Conservation (phyloP, 2,113 vertebrate species). For the Epinephelus moara region DNA sequence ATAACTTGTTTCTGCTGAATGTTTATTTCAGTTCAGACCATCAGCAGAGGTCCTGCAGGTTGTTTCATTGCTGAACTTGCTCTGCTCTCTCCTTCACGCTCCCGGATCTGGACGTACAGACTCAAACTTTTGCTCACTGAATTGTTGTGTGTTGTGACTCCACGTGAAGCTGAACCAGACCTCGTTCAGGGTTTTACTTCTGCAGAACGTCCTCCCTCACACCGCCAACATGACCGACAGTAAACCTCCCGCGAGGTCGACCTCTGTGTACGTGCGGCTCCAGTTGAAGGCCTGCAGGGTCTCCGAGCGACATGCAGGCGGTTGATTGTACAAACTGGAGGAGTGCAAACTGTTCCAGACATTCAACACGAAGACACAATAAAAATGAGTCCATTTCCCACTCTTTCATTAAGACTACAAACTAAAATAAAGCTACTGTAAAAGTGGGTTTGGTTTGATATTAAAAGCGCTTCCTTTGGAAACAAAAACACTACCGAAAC, state of each 20-base stretch:
- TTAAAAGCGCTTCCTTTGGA: conserved; percentile 68
- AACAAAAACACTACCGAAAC: conserved; percentile 56
- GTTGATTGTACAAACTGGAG: conserved; percentile 70
- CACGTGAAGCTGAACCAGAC: conserved; percentile 12
- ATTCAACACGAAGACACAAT: conserved; percentile 62
- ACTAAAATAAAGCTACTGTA: conserved; percentile 75
- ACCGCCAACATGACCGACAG: not conserved
- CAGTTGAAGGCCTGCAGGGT: conserved; percentile 57
- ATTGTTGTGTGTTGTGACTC: not conserved
- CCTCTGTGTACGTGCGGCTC: conserved; percentile 52
- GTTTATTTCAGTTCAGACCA: too few relatives aligned
- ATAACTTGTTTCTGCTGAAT: too few relatives aligned
- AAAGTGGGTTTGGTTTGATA: conserved; percentile 67
- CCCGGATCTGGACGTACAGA: conserved; percentile 20
- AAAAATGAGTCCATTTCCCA: conserved; percentile 46
- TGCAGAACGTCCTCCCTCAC: not conserved
- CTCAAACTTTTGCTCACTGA: not conserved
- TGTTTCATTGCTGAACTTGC: not conserved
- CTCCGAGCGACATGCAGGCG: conserved; percentile 65
- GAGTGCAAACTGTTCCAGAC: conserved; percentile 73
- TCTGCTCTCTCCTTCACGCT: not conserved
- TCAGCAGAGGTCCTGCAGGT: not conserved
- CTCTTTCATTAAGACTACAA: conserved; percentile 49
- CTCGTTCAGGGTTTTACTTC: not conserved
- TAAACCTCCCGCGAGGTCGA: not conserved